Percentiles rank a stretch among this genome's conserved stretches.
Evolutionary conservation across 1,140 invertebrate species (phyloP).

Genomic region (Hydropsyche tenuis): DNA sequence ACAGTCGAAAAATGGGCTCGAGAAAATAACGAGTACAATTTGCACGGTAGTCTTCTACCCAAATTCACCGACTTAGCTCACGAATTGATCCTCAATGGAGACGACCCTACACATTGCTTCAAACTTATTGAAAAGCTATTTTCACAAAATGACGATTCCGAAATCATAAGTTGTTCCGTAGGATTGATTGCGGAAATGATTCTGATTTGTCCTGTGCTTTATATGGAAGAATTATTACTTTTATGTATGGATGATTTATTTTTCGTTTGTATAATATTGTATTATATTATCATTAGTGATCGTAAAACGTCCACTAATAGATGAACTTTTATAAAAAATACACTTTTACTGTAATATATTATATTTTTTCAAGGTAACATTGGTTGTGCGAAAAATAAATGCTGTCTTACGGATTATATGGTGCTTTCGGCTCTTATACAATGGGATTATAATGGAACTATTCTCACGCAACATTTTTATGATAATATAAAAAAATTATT

Average conservation of each 20-base stretch:
- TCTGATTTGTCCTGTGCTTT: slow-evolving; percentile 12
- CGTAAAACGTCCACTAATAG: background rate
- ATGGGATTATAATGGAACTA: slow-evolving; percentile 33
- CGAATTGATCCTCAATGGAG: background rate
- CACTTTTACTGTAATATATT: slow-evolving; percentile 4
- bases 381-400: background rate
- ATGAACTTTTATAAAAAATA: background rate
- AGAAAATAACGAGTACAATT: background rate
- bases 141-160: background rate
- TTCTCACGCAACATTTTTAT: slow-evolving; percentile 17
- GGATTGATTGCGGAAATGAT: slow-evolving; percentile 23
- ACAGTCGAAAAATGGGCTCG: background rate
- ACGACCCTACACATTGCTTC: slow-evolving; percentile 21
- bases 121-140: background rate
- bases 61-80: slow-evolving; percentile 5
- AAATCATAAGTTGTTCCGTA: background rate
- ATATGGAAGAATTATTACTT: background rate
- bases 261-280: background rate
- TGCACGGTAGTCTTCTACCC: background rate
- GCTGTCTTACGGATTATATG: background rate
- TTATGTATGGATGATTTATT: background rate
- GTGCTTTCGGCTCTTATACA: slow-evolving; percentile 21
- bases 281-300: background rate
- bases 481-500: background rate
- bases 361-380: slow-evolving; percentile 16